These are phyloP conservation scores for Thysanoteuthis rhombus DNA, from an alignment of 2,888 invertebrate species.

Conservation along the genomic window DNA sequence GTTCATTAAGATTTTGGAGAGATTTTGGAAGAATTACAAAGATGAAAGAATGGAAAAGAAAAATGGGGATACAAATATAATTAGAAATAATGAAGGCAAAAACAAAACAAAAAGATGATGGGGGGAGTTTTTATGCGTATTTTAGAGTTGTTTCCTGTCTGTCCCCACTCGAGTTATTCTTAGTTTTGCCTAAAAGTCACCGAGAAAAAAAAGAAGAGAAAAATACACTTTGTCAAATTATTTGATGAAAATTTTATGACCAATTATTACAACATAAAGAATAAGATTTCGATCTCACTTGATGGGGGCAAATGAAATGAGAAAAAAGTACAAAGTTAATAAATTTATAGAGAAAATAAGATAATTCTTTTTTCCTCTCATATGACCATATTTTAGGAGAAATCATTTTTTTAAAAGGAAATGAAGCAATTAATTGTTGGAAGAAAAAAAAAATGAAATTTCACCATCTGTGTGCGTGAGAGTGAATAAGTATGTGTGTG, in stretches of 20 bases:
- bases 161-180: not conserved
- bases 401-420: not conserved
- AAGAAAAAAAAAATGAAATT: not conserved
- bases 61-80: not conserved
- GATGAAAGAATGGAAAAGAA: not conserved
- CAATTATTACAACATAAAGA: not conserved
- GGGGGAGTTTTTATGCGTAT: not conserved
- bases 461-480: not conserved
- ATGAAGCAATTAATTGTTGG: slow-evolving; percentile 12
- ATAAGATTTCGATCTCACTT: not conserved
- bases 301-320: not conserved
- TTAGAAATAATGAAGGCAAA: not conserved
- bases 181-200: not conserved
- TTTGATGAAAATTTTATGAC: slow-evolving; percentile 12
- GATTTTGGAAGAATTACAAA: not conserved
- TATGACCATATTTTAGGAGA: not conserved
- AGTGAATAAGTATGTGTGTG: too few relatives aligned
- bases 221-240: not conserved
- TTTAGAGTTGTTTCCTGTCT: not conserved
- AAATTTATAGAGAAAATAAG: not conserved
- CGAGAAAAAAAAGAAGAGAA: not conserved
- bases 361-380: not conserved
- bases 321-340: not conserved
- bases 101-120: not conserved
- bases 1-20: not conserved